phyloP scores from a whole-genome alignment of 2,888 invertebrate species.

The Apoda limacodes region DNA sequence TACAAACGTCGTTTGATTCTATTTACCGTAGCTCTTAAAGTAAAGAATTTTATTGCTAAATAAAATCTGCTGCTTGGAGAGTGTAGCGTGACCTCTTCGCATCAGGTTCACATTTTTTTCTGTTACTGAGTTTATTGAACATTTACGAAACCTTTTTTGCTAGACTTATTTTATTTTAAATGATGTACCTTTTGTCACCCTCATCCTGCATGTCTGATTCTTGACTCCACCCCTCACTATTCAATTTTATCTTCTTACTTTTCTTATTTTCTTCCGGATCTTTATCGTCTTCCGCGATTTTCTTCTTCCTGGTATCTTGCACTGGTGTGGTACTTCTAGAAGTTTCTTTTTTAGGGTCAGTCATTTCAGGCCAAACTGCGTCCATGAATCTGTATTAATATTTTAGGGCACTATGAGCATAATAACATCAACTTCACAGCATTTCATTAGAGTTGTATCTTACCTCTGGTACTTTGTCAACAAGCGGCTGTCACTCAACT shows the following conservation, averaged over 20 bases:
- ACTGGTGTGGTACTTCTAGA: conserved; percentile 29
- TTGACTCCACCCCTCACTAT: conserved; percentile 56
- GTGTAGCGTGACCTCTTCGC: no score
- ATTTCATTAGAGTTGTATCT: background rate
- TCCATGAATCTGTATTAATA: conserved; percentile 56
- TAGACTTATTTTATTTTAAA: no score
- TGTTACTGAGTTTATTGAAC: no score
- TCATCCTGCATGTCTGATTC: conserved; percentile 51
- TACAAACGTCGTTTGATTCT: no score
- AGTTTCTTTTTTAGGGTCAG: conserved; percentile 25
- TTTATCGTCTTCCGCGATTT: conserved; percentile 24
- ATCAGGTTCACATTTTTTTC: no score
- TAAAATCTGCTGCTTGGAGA: no score
- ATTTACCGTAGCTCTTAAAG: no score
- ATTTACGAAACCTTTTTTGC: no score
- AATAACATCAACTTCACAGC: background rate
- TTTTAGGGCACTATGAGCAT: background rate
- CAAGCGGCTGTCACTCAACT: no score
- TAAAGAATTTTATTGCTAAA: no score
- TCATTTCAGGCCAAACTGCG: conserved; percentile 51
- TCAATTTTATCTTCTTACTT: conserved; percentile 39
- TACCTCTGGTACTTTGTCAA: no score
- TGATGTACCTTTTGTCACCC: conserved; percentile 34
- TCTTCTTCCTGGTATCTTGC: conserved; percentile 23
- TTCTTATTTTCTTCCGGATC: conserved; percentile 30